Conservation (phyloP, 2,113 vertebrate species). For the Nansenia antarctica region DNA sequence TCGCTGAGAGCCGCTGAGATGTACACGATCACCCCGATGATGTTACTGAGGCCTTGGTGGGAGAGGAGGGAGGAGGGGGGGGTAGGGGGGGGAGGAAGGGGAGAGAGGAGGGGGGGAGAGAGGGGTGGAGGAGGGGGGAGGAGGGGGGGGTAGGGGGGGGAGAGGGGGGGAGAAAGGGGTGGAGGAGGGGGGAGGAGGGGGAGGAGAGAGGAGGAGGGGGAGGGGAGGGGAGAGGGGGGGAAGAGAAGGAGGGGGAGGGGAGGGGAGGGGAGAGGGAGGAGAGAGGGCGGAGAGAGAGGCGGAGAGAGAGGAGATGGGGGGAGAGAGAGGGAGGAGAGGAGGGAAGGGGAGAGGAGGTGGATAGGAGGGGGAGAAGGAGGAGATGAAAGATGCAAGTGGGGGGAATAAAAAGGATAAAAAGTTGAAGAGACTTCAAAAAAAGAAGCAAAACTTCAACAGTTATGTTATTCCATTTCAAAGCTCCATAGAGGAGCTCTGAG, state of each 20-base stretch:
- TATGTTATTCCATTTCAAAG: too few relatives aligned
- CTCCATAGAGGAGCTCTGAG: too few relatives aligned
- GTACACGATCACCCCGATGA: conserved; percentile 95
- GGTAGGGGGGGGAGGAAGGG: neutral
- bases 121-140: neutral
- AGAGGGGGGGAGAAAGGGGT: neutral
- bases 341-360: neutral
- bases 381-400: neutral
- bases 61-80: neutral
- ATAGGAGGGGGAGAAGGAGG: neutral
- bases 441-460: too few relatives aligned
- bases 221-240: neutral
- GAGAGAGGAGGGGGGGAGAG: neutral
- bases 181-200: conserved; percentile 9
- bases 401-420: too few relatives aligned
- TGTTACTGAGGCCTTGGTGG: conserved; percentile 89
- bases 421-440: too few relatives aligned
- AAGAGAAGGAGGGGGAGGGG: neutral
- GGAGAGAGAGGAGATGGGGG: neutral
- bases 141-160: neutral
- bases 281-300: neutral
- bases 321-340: neutral
- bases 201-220: neutral
- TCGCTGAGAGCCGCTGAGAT: conserved; percentile 92
- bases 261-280: neutral